phyloP scores from a whole-genome alignment of 2,113 vertebrate genomes.

The Tychaedon coryphoeus region DNA sequence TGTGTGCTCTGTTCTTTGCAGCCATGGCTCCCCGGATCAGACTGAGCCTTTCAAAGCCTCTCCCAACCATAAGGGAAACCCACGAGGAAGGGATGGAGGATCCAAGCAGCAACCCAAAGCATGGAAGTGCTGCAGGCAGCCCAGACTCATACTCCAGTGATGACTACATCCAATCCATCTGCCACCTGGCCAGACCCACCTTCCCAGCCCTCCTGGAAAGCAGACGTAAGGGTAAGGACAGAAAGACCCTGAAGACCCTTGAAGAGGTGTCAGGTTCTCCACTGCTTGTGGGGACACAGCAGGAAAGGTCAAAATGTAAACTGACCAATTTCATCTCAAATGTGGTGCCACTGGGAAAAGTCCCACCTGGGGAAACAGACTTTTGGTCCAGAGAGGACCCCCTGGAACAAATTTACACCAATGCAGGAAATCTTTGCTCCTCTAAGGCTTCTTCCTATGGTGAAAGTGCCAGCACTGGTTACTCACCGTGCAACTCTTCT shows the following conservation, averaged over 20 bases:
- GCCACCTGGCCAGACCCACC: conserved; percentile 83
- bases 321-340: background rate
- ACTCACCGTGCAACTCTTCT: background rate
- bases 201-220: conserved; percentile 61
- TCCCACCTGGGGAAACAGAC: background rate
- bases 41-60: conserved; percentile 71
- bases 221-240: background rate
- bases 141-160: conserved; percentile 61
- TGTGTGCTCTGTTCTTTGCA: conserved; percentile 41
- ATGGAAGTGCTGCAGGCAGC: background rate
- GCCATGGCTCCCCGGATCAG: conserved; percentile 80
- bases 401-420: conserved; percentile 77
- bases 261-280: conserved; percentile 7
- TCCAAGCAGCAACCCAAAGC: conserved; percentile 38
- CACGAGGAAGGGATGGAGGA: conserved; percentile 74
- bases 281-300: background rate
- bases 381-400: conserved; percentile 67
- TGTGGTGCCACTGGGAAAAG: background rate
- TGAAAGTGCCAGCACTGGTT: background rate
- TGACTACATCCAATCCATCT: conserved; percentile 86
- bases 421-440: background rate
- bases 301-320: background rate
- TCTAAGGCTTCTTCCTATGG: background rate
- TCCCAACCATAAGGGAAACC: conserved; percentile 82
- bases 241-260: background rate